Evolutionary conservation across 2,888 invertebrate genomes (phyloP).

Genomic region (Osmoderma eremita): DNA sequence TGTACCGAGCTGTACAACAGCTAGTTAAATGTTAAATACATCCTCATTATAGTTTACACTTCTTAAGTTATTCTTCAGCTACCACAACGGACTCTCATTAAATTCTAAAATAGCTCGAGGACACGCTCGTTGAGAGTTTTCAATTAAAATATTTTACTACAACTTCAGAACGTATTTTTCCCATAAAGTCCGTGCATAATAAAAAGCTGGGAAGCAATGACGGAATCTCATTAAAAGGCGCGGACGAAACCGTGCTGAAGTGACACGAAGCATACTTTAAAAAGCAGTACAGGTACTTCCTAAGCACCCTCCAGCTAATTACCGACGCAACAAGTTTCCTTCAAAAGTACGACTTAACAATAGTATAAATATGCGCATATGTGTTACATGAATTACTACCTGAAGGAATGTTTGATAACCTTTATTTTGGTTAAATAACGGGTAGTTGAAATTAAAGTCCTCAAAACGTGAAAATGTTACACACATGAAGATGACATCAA

Average conservation of each 20-base stretch:
- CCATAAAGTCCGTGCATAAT: constrained; percentile 6
- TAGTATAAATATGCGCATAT: background rate
- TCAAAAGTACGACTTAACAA: background rate
- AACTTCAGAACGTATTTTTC: constrained; percentile 5
- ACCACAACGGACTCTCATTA: background rate
- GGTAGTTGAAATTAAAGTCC: no score
- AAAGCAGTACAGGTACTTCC: background rate
- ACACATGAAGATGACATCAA: no score
- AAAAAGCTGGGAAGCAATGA: constrained; percentile 14
- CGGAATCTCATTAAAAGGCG: constrained; percentile 16
- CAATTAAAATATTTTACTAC: constrained; percentile 27
- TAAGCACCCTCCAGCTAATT: constrained; percentile 26
- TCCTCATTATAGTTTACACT: no score
- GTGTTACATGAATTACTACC: no score
- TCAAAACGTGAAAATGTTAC: no score
- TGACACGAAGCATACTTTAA: background rate
- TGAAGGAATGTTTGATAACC: no score
- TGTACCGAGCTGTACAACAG: no score
- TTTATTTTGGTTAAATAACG: no score
- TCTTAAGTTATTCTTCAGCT: background rate
- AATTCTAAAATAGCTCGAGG: background rate
- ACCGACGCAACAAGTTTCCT: constrained; percentile 11
- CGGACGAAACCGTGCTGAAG: background rate
- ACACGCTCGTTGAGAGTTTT: background rate
- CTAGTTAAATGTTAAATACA: no score